phyloP scores from a whole-genome alignment of 2,797 vertebrate species.

The Fistularia commersonii region DNA sequence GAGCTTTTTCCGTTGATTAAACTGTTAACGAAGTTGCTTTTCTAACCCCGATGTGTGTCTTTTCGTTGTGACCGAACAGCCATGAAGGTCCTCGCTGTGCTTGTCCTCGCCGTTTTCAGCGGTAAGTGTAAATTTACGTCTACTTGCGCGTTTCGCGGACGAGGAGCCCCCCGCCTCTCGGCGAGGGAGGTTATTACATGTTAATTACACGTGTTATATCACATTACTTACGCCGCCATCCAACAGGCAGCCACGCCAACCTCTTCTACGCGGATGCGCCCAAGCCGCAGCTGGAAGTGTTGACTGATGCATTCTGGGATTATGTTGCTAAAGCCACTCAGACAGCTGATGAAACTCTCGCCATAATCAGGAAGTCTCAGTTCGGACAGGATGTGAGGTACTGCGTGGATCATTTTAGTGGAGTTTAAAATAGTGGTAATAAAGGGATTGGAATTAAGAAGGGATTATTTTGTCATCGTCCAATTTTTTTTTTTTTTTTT shows the following conservation, averaged over 20 bases:
- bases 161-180: too few species aligned
- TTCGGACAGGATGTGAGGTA: slow-evolving; percentile 77
- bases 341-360: slow-evolving; percentile 71
- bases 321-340: slow-evolving; percentile 70
- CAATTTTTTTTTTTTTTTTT: background rate
- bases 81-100: slow-evolving; percentile 72
- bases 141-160: too few species aligned
- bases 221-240: slow-evolving; percentile 1
- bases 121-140: slow-evolving; percentile 45
- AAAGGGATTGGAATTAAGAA: background rate
- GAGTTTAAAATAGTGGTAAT: background rate
- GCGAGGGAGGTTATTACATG: too few species aligned
- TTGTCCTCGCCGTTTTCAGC: slow-evolving; percentile 65
- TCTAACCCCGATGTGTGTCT: slow-evolving; percentile 2
- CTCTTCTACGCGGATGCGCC: slow-evolving; percentile 72
- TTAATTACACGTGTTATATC: background rate
- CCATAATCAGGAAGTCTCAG: slow-evolving; percentile 68
- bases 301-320: slow-evolving; percentile 76
- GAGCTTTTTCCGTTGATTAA: background rate
- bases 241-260: slow-evolving; percentile 75
- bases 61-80: slow-evolving; percentile 26
- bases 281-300: slow-evolving; percentile 70
- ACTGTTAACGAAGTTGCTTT: background rate
- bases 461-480: background rate
- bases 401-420: slow-evolving; percentile 8